Conservation (phyloP, 1,140 invertebrate genomes). For the Lerema accius region DNA sequence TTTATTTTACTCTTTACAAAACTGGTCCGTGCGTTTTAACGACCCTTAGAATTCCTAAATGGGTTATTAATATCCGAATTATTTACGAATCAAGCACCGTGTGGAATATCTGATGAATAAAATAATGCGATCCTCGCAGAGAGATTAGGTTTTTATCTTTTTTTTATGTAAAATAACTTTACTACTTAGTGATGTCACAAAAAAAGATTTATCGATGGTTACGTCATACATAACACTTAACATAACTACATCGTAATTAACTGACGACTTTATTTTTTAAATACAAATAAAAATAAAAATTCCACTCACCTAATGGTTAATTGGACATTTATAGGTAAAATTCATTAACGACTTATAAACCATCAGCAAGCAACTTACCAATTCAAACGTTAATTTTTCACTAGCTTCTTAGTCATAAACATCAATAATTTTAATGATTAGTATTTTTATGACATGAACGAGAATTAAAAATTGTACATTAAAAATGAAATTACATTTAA, state of each 20-base stretch:
- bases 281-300: neutral
- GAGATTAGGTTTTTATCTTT: neutral
- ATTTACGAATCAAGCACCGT: slow-evolving; percentile 20
- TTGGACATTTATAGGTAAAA: no score
- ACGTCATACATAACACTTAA: neutral
- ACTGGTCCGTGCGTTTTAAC: slow-evolving; percentile 36
- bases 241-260: neutral
- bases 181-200: neutral
- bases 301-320: neutral
- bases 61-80: slow-evolving; percentile 29
- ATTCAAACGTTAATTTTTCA: neutral
- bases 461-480: no score
- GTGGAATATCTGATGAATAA: slow-evolving; percentile 2
- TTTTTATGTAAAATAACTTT: neutral
- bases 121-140: neutral
- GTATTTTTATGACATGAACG: no score
- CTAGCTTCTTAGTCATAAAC: no score
- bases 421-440: no score
- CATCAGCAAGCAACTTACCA: neutral
- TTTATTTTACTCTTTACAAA: slow-evolving; percentile 38
- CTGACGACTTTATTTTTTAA: neutral
- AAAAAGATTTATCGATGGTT: neutral
- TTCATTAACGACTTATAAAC: neutral
- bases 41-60: slow-evolving; percentile 29
- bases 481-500: no score